Conservation (phyloP, 1,140 invertebrate genomes). For the Littorina saxatilis region DNA sequence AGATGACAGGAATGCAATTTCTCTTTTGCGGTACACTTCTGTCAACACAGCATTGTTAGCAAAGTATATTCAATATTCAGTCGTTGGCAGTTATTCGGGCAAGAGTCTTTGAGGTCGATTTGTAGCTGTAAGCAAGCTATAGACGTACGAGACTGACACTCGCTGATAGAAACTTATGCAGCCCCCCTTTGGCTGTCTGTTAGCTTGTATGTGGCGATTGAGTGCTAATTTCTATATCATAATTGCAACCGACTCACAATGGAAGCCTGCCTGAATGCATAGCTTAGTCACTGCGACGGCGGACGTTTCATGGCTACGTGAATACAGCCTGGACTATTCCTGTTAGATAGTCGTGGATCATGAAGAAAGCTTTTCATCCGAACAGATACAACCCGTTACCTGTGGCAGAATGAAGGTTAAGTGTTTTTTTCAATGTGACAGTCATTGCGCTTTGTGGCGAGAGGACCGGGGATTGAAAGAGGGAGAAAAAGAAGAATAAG, state of each 20-base stretch:
- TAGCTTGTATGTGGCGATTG: not conserved
- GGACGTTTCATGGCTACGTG: not conserved
- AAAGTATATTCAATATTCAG: too few species aligned
- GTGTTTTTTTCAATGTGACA: not conserved
- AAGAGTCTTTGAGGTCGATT: too few species aligned
- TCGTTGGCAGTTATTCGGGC: too few species aligned
- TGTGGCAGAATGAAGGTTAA: not conserved
- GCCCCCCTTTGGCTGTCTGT: too few species aligned
- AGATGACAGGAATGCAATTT: too few species aligned
- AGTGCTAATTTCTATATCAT: not conserved
- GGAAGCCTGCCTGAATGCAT: not conserved
- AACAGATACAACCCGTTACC: too few species aligned
- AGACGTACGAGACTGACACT: too few species aligned
- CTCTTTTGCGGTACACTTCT: too few species aligned
- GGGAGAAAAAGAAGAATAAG: not conserved
- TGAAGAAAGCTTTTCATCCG: not conserved
- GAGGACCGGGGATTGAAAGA: too few species aligned
- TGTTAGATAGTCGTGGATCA: not conserved
- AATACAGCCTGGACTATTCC: not conserved
- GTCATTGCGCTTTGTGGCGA: not conserved
- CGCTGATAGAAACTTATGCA: too few species aligned
- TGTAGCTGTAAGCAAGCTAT: too few species aligned
- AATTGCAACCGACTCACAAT: not conserved
- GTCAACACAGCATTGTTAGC: too few species aligned
- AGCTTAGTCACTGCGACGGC: not conserved